These are phyloP conservation scores for Lasioglossum vierecki DNA, from an alignment of 2,888 invertebrate species.

Conservation along the genomic window DNA sequence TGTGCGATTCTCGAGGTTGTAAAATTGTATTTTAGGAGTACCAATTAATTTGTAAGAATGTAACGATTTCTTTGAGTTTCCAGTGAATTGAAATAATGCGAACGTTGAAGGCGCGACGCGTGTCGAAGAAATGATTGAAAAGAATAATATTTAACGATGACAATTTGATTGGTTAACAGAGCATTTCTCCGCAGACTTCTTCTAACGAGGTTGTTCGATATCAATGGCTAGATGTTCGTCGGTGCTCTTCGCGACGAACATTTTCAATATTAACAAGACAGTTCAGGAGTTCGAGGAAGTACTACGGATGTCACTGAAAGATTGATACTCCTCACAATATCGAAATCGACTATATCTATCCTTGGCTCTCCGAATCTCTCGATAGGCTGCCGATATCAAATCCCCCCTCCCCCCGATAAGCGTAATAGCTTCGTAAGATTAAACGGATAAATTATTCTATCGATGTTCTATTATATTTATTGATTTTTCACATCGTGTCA, in stretches of 20 bases:
- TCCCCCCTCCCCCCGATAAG: neutral
- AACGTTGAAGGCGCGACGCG: neutral
- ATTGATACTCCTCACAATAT: neutral
- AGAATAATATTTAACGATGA: neutral
- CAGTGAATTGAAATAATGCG: neutral
- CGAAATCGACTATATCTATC: neutral
- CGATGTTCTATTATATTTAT: neutral
- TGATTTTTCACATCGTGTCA: neutral
- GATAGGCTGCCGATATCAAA: neutral
- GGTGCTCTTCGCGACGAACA: neutral
- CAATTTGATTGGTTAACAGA: neutral
- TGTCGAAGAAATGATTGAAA: too few species aligned
- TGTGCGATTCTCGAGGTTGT: neutral
- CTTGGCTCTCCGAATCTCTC: neutral
- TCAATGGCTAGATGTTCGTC: neutral
- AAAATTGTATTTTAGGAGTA: neutral
- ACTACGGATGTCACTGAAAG: neutral
- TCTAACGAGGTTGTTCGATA: neutral
- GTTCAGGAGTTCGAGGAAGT: neutral
- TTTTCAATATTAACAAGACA: neutral
- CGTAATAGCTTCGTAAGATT: neutral
- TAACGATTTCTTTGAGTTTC: neutral
- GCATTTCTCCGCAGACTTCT: neutral
- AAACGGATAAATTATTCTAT: neutral
- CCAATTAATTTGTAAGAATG: too few species aligned